Conservation (phyloP, 2,797 vertebrate genomes). For the Hippopotamyrus pictus region DNA sequence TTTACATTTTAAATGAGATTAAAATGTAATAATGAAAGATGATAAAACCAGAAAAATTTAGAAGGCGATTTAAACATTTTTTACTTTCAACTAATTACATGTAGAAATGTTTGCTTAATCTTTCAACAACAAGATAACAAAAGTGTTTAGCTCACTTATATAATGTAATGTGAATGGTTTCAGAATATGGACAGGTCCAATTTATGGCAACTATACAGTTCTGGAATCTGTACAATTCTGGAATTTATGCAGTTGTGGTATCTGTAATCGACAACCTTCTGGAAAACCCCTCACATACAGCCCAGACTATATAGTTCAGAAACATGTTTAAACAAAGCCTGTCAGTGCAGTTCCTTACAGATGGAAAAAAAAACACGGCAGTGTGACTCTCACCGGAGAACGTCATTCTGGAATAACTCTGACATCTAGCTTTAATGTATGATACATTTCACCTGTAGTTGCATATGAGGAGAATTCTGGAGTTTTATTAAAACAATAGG, state of each 20-base stretch:
- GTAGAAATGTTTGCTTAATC: not conserved
- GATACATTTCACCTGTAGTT: not conserved
- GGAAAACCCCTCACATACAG: not conserved
- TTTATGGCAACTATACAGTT: not conserved
- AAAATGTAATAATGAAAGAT: not conserved
- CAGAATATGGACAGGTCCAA: not conserved
- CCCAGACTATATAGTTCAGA: not conserved
- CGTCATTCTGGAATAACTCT: not conserved
- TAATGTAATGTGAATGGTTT: not conserved
- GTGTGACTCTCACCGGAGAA: not conserved
- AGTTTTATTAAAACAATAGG: conserved; percentile 26
- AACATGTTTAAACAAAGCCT: conserved; percentile 2
- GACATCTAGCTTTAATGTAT: not conserved
- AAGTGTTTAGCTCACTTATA: not conserved
- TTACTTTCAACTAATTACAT: not conserved
- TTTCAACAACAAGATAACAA: not conserved
- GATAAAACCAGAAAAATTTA: not conserved
- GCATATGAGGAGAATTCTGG: conserved; percentile 15
- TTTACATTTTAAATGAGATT: not conserved
- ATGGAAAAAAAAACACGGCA: not conserved
- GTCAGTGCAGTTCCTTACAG: not conserved
- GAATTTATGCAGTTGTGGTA: not conserved
- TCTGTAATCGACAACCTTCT: not conserved
- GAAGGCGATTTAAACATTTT: not conserved
- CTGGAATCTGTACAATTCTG: not conserved